phyloP scores from a whole-genome alignment of 2,888 invertebrate species.

The Morpho deidamia region DNA sequence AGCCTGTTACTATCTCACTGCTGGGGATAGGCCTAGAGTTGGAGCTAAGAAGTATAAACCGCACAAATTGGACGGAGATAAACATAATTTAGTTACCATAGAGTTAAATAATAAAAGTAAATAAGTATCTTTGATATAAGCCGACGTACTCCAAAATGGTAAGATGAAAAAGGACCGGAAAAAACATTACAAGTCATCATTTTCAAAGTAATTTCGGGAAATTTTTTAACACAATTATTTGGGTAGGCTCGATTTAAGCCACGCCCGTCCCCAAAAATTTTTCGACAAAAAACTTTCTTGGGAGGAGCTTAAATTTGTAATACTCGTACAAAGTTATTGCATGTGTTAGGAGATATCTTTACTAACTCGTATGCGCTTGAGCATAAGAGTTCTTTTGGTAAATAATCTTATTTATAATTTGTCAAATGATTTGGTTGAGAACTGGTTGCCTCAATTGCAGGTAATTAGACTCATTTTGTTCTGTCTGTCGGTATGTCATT shows the following conservation, averaged over 20 bases:
- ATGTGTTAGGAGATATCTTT: not conserved
- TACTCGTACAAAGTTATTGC: conserved; percentile 7
- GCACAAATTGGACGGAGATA: too few relatives aligned
- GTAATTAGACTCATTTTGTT: conserved; percentile 48
- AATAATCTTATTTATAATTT: not conserved
- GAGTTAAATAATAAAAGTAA: too few relatives aligned
- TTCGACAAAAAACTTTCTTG: conserved; percentile 13
- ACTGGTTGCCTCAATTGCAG: conserved; percentile 32
- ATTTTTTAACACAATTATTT: conserved; percentile 18
- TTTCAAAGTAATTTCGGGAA: conserved; percentile 11
- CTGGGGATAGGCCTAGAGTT: too few relatives aligned
- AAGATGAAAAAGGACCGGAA: not conserved
- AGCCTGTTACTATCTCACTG: too few relatives aligned
- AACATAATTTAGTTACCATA: too few relatives aligned
- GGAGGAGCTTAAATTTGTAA: conserved; percentile 16
- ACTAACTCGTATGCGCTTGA: not conserved
- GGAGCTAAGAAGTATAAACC: too few relatives aligned
- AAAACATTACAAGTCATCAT: conserved; percentile 6
- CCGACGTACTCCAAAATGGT: not conserved
- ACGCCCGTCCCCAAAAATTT: conserved; percentile 22
- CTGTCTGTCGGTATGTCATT: conserved; percentile 35
- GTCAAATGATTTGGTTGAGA: not conserved
- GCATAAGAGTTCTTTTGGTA: not conserved
- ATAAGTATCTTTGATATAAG: too few relatives aligned
- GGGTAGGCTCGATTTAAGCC: conserved; percentile 16